phyloP scores from a whole-genome alignment of 37 sponge, comb jelly and placozoan species.

The Halichondria panicea region DNA sequence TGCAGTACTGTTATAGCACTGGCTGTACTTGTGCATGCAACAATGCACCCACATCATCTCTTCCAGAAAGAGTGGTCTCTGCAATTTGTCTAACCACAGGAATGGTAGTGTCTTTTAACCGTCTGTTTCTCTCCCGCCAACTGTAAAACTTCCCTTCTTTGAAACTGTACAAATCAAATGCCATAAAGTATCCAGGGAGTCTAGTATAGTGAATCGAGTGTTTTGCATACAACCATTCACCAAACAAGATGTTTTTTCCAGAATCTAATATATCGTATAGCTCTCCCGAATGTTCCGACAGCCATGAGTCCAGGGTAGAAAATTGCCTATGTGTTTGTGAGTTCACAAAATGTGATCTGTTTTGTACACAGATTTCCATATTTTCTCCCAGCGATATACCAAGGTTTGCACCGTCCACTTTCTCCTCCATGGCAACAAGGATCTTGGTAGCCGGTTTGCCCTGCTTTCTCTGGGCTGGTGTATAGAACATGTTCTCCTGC shows the following conservation, averaged over 20 bases:
- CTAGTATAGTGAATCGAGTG: constrained; percentile 89
- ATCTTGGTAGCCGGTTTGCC: background rate
- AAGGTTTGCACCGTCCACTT: constrained; percentile 93
- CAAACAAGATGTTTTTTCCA: constrained; percentile 78
- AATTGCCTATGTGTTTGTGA: constrained; percentile 86
- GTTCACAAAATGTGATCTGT: constrained; percentile 81
- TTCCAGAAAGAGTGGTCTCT: constrained; percentile 47
- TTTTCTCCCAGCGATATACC: constrained; percentile 72
- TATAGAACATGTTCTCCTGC: constrained; percentile 76
- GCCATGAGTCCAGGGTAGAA: constrained; percentile 74
- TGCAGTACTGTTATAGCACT: background rate
- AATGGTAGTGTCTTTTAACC: constrained; percentile 61
- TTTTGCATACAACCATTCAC: constrained; percentile 93
- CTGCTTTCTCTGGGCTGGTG: background rate
- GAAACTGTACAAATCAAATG: constrained; percentile 78
- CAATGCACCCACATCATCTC: constrained; percentile 65
- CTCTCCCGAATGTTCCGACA: constrained; percentile 63
- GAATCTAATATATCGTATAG: constrained; percentile 65
- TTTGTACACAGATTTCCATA: constrained; percentile 63
- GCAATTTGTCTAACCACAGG: constrained; percentile 59
- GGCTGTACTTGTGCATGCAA: background rate
- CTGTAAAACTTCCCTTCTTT: constrained; percentile 61
- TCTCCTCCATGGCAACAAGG: constrained; percentile 82
- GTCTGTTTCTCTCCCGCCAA: constrained; percentile 69
- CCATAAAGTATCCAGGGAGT: constrained; percentile 83